Evolutionary conservation across 2,113 vertebrate species (phyloP), one percentile per base, ranked within the genome.

Genomic region (Hepsetus odoe): DNA sequence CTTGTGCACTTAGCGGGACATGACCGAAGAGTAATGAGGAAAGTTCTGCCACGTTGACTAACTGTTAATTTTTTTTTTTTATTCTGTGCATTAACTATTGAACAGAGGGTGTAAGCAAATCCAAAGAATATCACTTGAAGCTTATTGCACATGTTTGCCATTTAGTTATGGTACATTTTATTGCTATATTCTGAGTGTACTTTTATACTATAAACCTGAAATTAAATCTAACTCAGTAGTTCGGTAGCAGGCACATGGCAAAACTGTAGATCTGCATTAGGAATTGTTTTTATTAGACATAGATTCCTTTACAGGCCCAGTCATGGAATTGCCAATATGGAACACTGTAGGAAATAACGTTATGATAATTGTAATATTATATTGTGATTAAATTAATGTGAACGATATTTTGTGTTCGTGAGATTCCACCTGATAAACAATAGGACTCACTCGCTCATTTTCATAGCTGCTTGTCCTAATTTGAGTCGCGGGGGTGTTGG

Each of bases 71-170:
- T 28, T 30, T 14, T 16, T 10, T 70, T 76, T 72, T 14, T 5
- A 14, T 56, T 10, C 26, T 61, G 42, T 66, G 42, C 74, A 30
- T 68, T 79, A 87, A 35, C 55, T 66, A 69, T 70, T 69, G 10
- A 77, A 68, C 11, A 28, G 69, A 32, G n/a, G 38, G 69, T 76
- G 86, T 79, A 82, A 46, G 58, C 51, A 77, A 16, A 90, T 85
- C 90, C 89, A 92, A 92, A 90, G 85, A 92, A 84, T 86, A 65
- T 85, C 67, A 85, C 38, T 75, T 51, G 80, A 86, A 72, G 59
- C 69, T 62, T 82, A 77, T 72, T 77, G 80, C 71, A 80, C 79
- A 38, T 81, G 12, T 72, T 66, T 79, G 35, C 80, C 46, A 75
- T 51, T 77, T 44, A 9, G 49, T 62, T 14, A 51, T 79, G 33